A percentile compares a stretch with the other conserved stretches of the same genome.
phyloP scores from a whole-genome alignment of 2,888 invertebrate genomes.

The Epistrophe grossulariae region DNA sequence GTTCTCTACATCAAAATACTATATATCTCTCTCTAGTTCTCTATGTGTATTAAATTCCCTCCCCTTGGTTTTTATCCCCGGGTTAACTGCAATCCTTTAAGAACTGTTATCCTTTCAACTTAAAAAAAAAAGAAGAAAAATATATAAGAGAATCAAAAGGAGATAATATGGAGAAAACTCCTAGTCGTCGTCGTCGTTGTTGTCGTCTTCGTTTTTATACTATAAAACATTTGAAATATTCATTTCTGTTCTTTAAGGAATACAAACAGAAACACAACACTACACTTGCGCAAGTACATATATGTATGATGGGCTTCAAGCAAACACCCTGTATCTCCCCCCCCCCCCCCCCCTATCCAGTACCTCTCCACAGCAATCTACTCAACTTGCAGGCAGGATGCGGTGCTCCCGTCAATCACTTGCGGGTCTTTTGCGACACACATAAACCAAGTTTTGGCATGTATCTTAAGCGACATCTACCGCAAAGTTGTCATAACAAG shows the following conservation, averaged over 20 bases:
- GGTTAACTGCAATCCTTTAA: conserved; percentile 75
- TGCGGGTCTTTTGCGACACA: conserved; percentile 70
- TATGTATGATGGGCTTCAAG: background rate
- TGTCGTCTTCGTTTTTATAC: background rate
- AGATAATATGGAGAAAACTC: conserved; percentile 16
- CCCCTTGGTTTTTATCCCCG: conserved; percentile 40
- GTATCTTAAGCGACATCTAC: conserved; percentile 44
- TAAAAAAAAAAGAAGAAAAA: conserved; percentile 44
- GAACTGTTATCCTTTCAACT: conserved; percentile 70
- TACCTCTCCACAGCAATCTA: background rate
- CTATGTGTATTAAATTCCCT: background rate
- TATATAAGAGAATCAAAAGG: background rate
- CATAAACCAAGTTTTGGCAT: conserved; percentile 65
- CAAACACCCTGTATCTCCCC: background rate
- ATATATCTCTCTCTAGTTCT: background rate
- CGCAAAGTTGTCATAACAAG: conserved; percentile 28
- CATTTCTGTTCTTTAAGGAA: conserved; percentile 51
- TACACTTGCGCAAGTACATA: background rate
- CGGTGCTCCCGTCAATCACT: conserved; percentile 66
- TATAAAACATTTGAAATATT: conserved; percentile 53
- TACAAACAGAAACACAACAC: conserved; percentile 14
- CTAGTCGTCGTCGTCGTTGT: background rate
- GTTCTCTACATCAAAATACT: conserved; percentile 40
- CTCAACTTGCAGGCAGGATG: conserved; percentile 16
- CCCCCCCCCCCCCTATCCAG: no score